A percentile compares a stretch with the other conserved stretches of the same genome.
phyloP scores from a whole-genome alignment of 2,888 invertebrate species.

The Blastobasis lacticolella region DNA sequence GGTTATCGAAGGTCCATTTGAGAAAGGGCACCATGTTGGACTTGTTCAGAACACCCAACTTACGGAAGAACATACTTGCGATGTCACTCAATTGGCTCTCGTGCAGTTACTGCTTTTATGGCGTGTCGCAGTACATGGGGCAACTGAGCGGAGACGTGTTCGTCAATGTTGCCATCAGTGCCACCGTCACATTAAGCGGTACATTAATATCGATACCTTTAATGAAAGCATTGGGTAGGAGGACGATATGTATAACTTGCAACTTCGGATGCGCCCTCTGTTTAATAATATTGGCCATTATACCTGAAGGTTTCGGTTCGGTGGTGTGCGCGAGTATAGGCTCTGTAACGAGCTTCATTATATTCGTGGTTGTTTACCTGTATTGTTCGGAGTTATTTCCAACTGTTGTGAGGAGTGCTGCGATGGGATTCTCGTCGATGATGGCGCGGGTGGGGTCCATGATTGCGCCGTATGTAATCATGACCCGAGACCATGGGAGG shows the following conservation, averaged over 20 bases:
- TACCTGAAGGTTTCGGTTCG: slow-evolving; percentile 54
- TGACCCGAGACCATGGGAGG: slow-evolving; percentile 54
- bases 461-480: slow-evolving; percentile 86
- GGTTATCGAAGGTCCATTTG: slow-evolving; percentile 36
- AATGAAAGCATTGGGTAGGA: slow-evolving; percentile 79
- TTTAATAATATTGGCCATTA: slow-evolving; percentile 74
- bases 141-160: slow-evolving; percentile 87
- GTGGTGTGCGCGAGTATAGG: slow-evolving; percentile 81
- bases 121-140: slow-evolving; percentile 87
- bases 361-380: slow-evolving; percentile 89
- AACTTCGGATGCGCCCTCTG: slow-evolving; percentile 76
- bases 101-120: slow-evolving; percentile 85
- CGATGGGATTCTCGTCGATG: slow-evolving; percentile 92
- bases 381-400: slow-evolving; percentile 92
- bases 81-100: slow-evolving; percentile 87
- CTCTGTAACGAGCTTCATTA: slow-evolving; percentile 86
- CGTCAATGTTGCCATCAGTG: slow-evolving; percentile 86
- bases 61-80: slow-evolving; percentile 80
- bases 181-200: slow-evolving; percentile 74
- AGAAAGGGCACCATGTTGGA: slow-evolving; percentile 76
- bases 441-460: slow-evolving; percentile 90
- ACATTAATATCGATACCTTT: slow-evolving; percentile 77
- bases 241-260: slow-evolving; percentile 76
- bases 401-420: slow-evolving; percentile 89
- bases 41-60: slow-evolving; percentile 80